phyloP scores from a whole-genome alignment of 2,888 invertebrate species.

The Pandemis heparana region DNA sequence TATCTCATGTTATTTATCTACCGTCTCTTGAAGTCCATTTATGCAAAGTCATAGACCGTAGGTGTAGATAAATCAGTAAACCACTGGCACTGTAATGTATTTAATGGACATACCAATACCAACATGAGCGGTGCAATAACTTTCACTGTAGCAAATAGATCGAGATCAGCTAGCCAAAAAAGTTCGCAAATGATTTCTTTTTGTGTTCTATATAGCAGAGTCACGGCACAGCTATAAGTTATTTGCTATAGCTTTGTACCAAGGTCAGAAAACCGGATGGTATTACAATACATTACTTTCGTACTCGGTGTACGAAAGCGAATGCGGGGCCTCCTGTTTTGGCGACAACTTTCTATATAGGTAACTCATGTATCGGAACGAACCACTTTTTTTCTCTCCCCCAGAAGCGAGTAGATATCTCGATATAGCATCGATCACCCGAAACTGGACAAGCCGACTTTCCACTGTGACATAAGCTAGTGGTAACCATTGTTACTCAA shows the following conservation, averaged over 20 bases:
- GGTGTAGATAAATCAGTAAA: slow-evolving; percentile 19
- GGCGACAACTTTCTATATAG: slow-evolving; percentile 79
- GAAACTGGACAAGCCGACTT: slow-evolving; percentile 75
- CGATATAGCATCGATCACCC: slow-evolving; percentile 76
- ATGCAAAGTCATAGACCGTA: slow-evolving; percentile 5
- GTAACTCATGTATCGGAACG: slow-evolving; percentile 51
- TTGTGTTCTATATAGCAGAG: slow-evolving; percentile 67
- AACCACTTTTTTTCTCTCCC: slow-evolving; percentile 79
- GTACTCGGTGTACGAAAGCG: slow-evolving; percentile 79
- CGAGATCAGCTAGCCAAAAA: slow-evolving; percentile 66
- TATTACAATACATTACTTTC: slow-evolving; percentile 76
- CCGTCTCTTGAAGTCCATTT: slow-evolving; percentile 4
- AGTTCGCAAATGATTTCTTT: slow-evolving; percentile 71
- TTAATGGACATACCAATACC: slow-evolving; percentile 52
- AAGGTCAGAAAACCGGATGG: slow-evolving; percentile 77
- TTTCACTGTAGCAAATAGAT: slow-evolving; percentile 74
- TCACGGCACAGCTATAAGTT: slow-evolving; percentile 64
- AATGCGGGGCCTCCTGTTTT: slow-evolving; percentile 73
- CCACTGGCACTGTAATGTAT: slow-evolving; percentile 32
- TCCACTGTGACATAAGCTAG: slow-evolving; percentile 74
- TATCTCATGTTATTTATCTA: background rate
- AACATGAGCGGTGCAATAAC: slow-evolving; percentile 57
- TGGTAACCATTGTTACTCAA: slow-evolving; percentile 63
- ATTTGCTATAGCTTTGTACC: slow-evolving; percentile 62
- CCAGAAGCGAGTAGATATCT: slow-evolving; percentile 66